Evolutionary conservation across 2,888 invertebrate species (phyloP), one percentile per base, ranked within the genome.

Genomic region (Eustalomyia histrio): DNA sequence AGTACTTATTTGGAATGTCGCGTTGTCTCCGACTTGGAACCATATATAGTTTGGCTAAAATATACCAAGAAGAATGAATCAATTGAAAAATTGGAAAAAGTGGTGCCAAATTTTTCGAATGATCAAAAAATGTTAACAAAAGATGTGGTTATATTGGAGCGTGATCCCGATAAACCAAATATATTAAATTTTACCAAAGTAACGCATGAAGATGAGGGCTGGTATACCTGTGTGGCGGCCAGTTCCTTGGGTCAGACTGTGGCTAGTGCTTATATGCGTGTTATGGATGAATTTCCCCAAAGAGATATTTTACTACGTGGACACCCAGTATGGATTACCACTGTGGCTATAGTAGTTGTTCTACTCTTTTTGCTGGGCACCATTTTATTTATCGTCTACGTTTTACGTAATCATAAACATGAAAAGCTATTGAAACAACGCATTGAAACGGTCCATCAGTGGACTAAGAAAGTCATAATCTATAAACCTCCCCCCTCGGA

Each of bases 161-260:
- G 79, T 2, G 84, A 84, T 80, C 83, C 81, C 33, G 86, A 88
- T 65, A 64, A 82, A 4, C 83, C 85, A 0, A 95, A 97, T 88
- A 91, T 94, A 47, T 91, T 98, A 61, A 93, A 94, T 53, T 91
- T 99, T 60, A 92, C 92, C 83, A 99, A 99, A 89, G 96, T 98
- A 0, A 97, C 97, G 0, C 93, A 95, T 83, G 94, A 95, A 21
- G 95, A 98, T 86, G 97, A 97, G 90, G 99, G 99, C 6, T 97
- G 97, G 96, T 99, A 99, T 88, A 96, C 97, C 0, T 99, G 99
- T 89, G 93, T 98, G 0, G 98, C 97, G 0, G 94, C 95, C n/a
- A 99, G 97, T 88, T 93, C 94, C 33, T 92, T 98, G 47, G 99
- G 99, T 0, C 93, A 93, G 78, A 94, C 95, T 0, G 93, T 93